Evolutionary conservation across 2,888 invertebrate genomes (phyloP).

Genomic region (Notodromas monacha): DNA sequence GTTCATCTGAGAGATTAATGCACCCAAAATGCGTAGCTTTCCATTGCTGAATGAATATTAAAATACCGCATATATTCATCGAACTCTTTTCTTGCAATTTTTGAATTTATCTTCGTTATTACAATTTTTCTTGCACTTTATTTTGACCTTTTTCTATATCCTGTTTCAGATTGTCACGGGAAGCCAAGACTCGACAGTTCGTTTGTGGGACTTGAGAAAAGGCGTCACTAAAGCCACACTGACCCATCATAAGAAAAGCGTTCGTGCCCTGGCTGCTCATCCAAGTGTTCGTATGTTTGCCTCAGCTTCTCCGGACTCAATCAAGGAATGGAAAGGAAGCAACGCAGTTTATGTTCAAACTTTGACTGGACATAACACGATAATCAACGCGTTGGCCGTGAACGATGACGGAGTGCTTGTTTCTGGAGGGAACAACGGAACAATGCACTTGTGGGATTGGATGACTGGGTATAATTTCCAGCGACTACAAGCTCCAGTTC

Average conservation of each 20-base stretch:
- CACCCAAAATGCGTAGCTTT: no score
- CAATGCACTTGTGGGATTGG: constrained; percentile 95
- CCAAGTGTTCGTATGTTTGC: constrained; percentile 57
- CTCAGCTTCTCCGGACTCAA: constrained; percentile 88
- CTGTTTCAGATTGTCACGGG: constrained; percentile 42
- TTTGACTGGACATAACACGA: constrained; percentile 79
- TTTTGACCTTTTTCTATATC: constrained; percentile 8
- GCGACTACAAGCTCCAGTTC: constrained; percentile 58
- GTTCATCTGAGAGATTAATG: no score
- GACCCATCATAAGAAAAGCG: constrained; percentile 89
- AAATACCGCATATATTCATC: no score
- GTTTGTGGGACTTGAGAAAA: constrained; percentile 87
- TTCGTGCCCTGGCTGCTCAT: constrained; percentile 23
- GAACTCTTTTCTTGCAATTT: no score
- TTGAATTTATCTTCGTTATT: no score
- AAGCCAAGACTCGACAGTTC: constrained; percentile 77
- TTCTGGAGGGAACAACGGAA: constrained; percentile 92
- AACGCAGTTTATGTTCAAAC: constrained; percentile 92
- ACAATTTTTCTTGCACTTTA: no score
- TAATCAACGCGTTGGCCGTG: constrained; percentile 77
- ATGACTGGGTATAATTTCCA: constrained; percentile 96
- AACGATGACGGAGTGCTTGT: constrained; percentile 79
- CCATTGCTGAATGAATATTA: no score
- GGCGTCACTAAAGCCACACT: constrained; percentile 74
- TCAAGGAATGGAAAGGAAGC: constrained; percentile 96